phyloP scores from a whole-genome alignment of 2,113 vertebrate species.

The Eurystomus gularis region DNA sequence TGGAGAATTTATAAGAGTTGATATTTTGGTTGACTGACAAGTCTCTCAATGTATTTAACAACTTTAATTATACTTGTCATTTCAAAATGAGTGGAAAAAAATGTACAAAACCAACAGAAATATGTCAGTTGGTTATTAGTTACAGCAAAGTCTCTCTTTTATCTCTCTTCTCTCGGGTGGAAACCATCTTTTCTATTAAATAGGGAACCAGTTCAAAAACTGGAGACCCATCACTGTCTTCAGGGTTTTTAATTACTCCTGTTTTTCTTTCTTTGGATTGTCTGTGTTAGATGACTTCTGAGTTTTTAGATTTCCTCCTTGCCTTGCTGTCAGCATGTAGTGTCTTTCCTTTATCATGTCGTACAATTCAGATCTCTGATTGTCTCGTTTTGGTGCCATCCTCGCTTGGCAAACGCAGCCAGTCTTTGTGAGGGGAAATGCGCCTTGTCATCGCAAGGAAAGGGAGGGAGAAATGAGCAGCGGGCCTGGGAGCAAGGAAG shows the following conservation, averaged over 20 bases:
- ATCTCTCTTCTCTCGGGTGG: constrained; percentile 44
- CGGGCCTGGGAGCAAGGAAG: neutral
- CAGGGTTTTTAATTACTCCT: constrained; percentile 54
- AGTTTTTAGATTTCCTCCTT: constrained; percentile 16
- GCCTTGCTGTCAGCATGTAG: neutral
- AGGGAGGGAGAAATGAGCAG: neutral
- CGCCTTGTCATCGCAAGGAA: neutral
- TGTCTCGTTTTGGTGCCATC: neutral
- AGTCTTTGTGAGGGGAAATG: neutral
- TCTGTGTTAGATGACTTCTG: neutral
- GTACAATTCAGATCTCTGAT: neutral
- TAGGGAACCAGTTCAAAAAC: constrained; percentile 52
- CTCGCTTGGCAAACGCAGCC: rapidly evolving
- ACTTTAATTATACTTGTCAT: constrained; percentile 74
- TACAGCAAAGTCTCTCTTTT: constrained; percentile 47
- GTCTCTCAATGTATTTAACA: constrained; percentile 66
- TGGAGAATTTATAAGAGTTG: constrained; percentile 54
- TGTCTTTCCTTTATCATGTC: neutral
- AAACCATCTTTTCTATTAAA: constrained; percentile 55
- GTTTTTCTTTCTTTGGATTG: neutral
- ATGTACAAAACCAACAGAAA: constrained; percentile 65
- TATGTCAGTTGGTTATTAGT: constrained; percentile 69
- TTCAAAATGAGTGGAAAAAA: constrained; percentile 48
- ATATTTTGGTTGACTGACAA: constrained; percentile 69
- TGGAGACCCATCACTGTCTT: constrained; percentile 48